Evolutionary conservation across 2,113 vertebrate genomes (phyloP).

Genomic region (Dermatemys mawii): DNA sequence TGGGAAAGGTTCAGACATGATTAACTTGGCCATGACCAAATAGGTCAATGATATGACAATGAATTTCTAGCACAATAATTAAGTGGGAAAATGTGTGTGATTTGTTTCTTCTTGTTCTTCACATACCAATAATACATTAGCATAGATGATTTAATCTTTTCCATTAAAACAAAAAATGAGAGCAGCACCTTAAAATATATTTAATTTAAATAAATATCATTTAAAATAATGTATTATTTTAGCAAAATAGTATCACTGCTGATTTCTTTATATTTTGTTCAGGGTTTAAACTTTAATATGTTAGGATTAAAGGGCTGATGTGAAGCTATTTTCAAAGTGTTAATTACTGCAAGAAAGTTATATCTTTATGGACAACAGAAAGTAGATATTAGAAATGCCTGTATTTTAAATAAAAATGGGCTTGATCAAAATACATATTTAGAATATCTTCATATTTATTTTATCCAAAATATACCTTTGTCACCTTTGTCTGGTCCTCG

Average conservation of each 20-base stretch:
- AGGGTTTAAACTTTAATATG: slow-evolving; percentile 18
- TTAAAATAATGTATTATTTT: slow-evolving; percentile 42
- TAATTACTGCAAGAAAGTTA: slow-evolving; percentile 42
- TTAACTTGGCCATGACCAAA: slow-evolving; percentile 87
- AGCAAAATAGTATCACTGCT: neutral
- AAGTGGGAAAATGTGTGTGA: slow-evolving; percentile 81
- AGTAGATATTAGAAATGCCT: neutral
- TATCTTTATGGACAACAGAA: neutral
- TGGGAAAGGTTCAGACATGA: slow-evolving; percentile 86
- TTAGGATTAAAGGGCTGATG: neutral
- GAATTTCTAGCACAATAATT: slow-evolving; percentile 84
- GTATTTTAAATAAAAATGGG: neutral
- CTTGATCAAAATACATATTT: neutral
- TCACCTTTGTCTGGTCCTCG: too few relatives aligned
- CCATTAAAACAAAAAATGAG: slow-evolving; percentile 73
- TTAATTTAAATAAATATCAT: too few relatives aligned
- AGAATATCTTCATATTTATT: neutral
- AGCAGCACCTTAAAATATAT: slow-evolving; percentile 51
- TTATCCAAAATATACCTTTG: neutral
- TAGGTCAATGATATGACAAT: slow-evolving; percentile 85
- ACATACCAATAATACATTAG: slow-evolving; percentile 78
- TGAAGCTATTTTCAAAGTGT: neutral
- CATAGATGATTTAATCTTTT: slow-evolving; percentile 78
- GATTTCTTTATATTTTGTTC: slow-evolving; percentile 25
- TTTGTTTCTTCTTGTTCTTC: slow-evolving; percentile 83